Evolutionary conservation across 1,140 invertebrate genomes (phyloP).

Genomic region (Zaprionus nigranus): DNA sequence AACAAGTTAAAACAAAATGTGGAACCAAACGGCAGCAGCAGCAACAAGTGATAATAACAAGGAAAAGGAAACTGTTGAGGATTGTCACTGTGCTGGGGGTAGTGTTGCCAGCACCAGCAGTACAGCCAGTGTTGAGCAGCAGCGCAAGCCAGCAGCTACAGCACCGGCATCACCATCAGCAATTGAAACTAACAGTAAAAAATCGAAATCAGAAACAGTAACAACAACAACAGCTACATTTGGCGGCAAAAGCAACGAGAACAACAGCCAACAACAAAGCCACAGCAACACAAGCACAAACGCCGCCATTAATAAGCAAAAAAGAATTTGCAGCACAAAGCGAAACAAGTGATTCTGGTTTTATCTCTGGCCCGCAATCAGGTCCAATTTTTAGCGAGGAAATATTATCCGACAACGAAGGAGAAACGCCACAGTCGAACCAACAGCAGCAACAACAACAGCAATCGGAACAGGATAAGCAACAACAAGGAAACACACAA

Average conservation of each 20-base stretch:
- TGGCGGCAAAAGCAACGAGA: conserved; percentile 69
- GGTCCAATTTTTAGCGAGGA: conserved; percentile 69
- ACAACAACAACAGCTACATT: conserved; percentile 53
- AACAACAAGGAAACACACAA: conserved; percentile 19
- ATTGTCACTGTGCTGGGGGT: conserved; percentile 52
- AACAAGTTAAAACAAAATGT: conserved; percentile 82
- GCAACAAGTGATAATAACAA: conserved; percentile 76
- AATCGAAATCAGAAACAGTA: conserved; percentile 52
- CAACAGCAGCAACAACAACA: neutral
- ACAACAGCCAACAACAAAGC: conserved; percentile 49
- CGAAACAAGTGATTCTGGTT: conserved; percentile 85
- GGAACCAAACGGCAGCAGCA: conserved; percentile 78
- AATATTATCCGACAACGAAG: conserved; percentile 49
- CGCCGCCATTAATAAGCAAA: conserved; percentile 65
- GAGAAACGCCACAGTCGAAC: conserved; percentile 20
- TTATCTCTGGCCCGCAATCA: conserved; percentile 80
- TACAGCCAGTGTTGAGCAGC: conserved; percentile 68
- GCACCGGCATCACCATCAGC: neutral
- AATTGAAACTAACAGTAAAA: conserved; percentile 66
- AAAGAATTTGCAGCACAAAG: conserved; percentile 79
- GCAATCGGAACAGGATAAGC: conserved; percentile 18
- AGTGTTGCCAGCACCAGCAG: conserved; percentile 45
- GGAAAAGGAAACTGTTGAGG: conserved; percentile 54
- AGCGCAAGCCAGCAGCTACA: conserved; percentile 32
- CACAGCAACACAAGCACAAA: conserved; percentile 31